A percentile compares a stretch with the other conserved stretches of the same genome.
Evolutionary conservation across 1,140 invertebrate species (phyloP).

Genomic region (Leptinotarsa undecemlineata): DNA sequence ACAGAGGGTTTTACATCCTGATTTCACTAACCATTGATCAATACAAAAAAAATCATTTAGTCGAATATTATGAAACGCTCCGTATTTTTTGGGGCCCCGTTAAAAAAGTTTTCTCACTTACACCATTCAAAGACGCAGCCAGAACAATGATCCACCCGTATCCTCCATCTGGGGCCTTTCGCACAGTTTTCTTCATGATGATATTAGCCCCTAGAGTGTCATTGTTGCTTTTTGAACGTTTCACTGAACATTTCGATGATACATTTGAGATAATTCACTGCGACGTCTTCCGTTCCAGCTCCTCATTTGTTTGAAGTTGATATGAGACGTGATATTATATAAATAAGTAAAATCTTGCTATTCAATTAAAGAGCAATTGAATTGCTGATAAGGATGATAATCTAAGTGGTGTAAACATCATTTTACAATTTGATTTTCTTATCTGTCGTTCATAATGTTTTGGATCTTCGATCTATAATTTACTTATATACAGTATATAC

Average conservation of each 20-base stretch:
- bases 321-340: neutral
- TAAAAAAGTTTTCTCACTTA: constrained; percentile 55
- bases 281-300: neutral
- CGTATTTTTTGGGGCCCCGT: too few relatives aligned
- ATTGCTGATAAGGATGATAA: neutral
- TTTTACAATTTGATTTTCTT: too few relatives aligned
- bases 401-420: neutral
- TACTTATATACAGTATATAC: too few relatives aligned
- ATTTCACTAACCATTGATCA: too few relatives aligned
- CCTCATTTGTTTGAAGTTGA: neutral
- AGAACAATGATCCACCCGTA: constrained; percentile 71
- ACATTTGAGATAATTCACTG: neutral
- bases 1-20: too few relatives aligned
- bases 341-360: neutral
- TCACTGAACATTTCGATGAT: neutral
- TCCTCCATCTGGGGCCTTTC: constrained; percentile 65
- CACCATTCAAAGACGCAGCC: constrained; percentile 63
- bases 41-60: too few relatives aligned
- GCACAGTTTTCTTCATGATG: constrained; percentile 31
- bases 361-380: neutral
- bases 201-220: neutral
- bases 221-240: neutral
- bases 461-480: too few relatives aligned
- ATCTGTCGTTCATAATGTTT: too few relatives aligned
- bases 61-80: too few relatives aligned